Percentiles rank a stretch among this genome's conserved stretches.
Conservation (phyloP, 2,888 invertebrate species). For the Cheilosia vernalis region DNA sequence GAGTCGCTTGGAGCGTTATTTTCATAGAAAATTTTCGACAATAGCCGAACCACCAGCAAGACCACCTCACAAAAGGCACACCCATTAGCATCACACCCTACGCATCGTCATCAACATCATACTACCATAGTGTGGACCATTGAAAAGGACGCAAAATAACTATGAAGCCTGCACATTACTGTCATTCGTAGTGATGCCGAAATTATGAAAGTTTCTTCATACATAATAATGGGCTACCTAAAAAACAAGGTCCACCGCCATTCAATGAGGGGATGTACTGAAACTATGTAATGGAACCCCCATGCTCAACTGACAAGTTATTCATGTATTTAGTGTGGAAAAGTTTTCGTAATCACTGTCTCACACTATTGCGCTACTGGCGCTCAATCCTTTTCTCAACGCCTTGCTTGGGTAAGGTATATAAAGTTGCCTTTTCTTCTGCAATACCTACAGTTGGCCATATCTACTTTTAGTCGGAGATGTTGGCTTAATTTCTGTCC, state of each 20-base stretch:
- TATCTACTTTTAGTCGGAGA: background rate
- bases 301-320: conserved; percentile 52
- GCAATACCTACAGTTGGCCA: conserved; percentile 34
- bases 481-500: conserved; percentile 60
- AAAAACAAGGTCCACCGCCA: background rate
- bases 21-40: conserved; percentile 40
- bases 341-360: conserved; percentile 71
- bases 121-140: conserved; percentile 7
- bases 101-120: conserved; percentile 16
- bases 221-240: conserved; percentile 44
- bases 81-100: conserved; percentile 19
- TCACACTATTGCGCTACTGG: conserved; percentile 56
- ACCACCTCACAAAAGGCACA: conserved; percentile 7
- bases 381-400: background rate
- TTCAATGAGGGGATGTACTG: background rate
- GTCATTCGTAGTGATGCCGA: conserved; percentile 28
- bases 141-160: conserved; percentile 49
- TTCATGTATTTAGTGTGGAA: conserved; percentile 68
- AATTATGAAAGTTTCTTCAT: conserved; percentile 68
- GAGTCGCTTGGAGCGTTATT: conserved; percentile 55
- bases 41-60: conserved; percentile 26
- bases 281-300: background rate
- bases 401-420: conserved; percentile 29
- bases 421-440: conserved; percentile 2
- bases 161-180: conserved; percentile 49